These are phyloP conservation scores for Alces alces DNA, from an alignment of 2,113 vertebrate genomes.

Conservation along the genomic window DNA sequence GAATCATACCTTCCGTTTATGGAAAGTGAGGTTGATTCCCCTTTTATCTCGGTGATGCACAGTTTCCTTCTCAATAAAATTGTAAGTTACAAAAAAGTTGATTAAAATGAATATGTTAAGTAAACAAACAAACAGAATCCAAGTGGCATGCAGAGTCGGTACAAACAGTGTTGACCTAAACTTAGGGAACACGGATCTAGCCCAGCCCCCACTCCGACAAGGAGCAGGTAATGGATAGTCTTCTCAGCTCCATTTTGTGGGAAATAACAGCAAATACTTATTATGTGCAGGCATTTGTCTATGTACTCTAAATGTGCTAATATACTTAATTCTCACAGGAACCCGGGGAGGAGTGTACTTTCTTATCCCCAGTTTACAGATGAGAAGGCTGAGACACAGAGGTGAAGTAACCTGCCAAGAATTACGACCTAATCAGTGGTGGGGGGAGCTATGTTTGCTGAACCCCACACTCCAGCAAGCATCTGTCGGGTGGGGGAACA, in stretches of 20 bases:
- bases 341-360: neutral
- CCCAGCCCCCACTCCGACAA: accelerated
- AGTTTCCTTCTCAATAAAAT: neutral
- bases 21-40: neutral
- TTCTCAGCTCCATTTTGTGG: neutral
- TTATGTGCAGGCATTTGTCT: neutral
- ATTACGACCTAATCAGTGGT: neutral
- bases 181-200: neutral
- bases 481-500: too few species aligned
- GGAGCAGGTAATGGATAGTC: too few species aligned
- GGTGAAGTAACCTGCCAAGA: neutral
- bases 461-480: neutral
- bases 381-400: neutral
- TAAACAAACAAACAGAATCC: neutral
- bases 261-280: neutral
- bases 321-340: neutral
- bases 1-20: neutral
- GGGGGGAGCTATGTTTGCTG: too few species aligned
- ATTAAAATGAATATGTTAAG: neutral
- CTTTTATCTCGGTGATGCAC: neutral
- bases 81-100: neutral
- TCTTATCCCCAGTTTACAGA: neutral
- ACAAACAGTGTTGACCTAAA: accelerated
- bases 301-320: neutral
- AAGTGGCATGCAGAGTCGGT: accelerated